Conservation (phyloP, 2,113 vertebrate species). For the Nicator chloris region DNA sequence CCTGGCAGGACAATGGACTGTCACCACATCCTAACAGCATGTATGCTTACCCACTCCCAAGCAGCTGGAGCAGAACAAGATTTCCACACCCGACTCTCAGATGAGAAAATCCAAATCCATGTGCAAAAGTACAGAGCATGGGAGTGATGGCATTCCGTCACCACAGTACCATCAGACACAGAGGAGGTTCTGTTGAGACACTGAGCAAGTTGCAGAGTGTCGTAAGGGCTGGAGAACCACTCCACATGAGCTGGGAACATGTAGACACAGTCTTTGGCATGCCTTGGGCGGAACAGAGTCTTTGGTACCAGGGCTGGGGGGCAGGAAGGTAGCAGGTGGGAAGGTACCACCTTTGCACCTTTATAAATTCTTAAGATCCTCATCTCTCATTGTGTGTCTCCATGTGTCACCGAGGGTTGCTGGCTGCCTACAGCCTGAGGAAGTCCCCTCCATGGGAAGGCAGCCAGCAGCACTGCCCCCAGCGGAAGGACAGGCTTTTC, state of each 20-base stretch:
- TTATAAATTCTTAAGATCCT: fast-evolving
- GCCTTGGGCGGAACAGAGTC: neutral
- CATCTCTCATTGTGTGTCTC: fast-evolving
- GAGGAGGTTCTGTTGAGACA: neutral
- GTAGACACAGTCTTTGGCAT: neutral
- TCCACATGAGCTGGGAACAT: neutral
- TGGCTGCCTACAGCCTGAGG: neutral
- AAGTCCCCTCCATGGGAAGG: fast-evolving
- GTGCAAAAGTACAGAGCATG: fast-evolving
- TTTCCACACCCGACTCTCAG: fast-evolving
- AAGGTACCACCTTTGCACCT: neutral
- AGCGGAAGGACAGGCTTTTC: neutral
- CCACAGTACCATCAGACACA: neutral
- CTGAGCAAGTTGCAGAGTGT: neutral
- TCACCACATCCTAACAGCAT: neutral
- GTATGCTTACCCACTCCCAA: fast-evolving
- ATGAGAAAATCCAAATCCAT: neutral
- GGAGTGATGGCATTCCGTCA: neutral
- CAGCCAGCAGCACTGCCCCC: neutral
- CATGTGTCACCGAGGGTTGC: fast-evolving
- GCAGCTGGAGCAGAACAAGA: neutral
- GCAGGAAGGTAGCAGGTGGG: neutral
- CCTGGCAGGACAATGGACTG: neutral
- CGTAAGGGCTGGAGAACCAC: neutral
- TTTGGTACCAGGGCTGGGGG: neutral